Base-by-base conservation (phyloP, 23 tunicate genomes). In the Clavelina lepadiformis region DNA sequence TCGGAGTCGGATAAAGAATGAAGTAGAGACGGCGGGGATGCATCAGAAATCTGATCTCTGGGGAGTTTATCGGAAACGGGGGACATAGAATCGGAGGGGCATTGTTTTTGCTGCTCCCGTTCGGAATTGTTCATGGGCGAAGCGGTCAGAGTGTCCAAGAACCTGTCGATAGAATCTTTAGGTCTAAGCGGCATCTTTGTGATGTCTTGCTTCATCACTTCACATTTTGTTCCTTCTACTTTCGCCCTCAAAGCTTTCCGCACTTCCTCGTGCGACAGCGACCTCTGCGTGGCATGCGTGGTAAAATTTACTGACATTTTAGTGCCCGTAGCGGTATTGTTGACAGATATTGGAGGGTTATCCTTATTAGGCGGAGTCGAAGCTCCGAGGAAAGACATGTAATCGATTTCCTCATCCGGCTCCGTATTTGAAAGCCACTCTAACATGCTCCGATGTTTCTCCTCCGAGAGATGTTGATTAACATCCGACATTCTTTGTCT, bases 1-100 rank as follows among this genome's bases (percentile, higher is more conserved):
- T 66, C 72, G 11, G 72, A 66, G 29, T 66, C 72, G 22, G 72
- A 46, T 25, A 22, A n/a, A 23, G 72, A 66, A 21, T 46, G 56
- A 63, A 13, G 3, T 11, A 66, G 29, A 27, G 34, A 5, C 3
- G 56, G 72, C 3, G 72, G 34, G 6, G 72, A 27, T 13, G 47
- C 30, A 11, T 26, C 25, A 25, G 56, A 57, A 20, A 57, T 46
- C 15, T 25, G 72, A 6, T 29, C 22, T 5, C 37, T 56, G 37
- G 47, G 8, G 13, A 41, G 49, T 8, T 11, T 8, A 8, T 41
- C 49, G 13, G 11, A 15, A 8, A 11, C 49, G 11, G 49, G 49
- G 11, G 11, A 11, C 11, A 15, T 41, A 11, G 49, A 11, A 15
- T 15, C 15, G n/a, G 56, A 46, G 5, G 35, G 5, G 11, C 56